Evolutionary conservation across 2,113 vertebrate species (phyloP).

Genomic region (Oreochromis aureus): DNA sequence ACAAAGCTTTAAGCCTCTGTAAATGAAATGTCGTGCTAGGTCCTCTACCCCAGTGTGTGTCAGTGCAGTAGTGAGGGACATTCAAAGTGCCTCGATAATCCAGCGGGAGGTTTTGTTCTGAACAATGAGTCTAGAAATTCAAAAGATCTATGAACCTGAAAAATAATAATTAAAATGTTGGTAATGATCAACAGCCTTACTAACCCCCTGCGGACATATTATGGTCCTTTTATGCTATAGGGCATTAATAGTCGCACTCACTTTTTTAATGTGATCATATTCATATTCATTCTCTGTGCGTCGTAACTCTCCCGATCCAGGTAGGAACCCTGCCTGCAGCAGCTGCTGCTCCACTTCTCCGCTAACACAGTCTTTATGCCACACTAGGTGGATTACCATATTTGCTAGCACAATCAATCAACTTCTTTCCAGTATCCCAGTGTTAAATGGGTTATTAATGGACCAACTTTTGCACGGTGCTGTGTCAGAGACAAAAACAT

Average conservation of each 20-base stretch:
- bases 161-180: background rate
- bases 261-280: background rate
- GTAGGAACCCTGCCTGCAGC: constrained; percentile 17
- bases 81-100: background rate
- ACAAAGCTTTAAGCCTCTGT: background rate
- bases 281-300: background rate
- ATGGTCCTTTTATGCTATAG: background rate
- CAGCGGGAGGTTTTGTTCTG: background rate
- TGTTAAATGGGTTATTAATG: constrained; percentile 65
- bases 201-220: background rate
- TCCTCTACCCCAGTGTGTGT: background rate
- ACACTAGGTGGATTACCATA: constrained; percentile 42
- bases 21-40: background rate
- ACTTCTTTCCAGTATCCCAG: constrained; percentile 17
- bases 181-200: background rate
- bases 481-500: constrained; percentile 28
- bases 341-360: constrained; percentile 31
- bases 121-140: background rate
- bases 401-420: constrained; percentile 46
- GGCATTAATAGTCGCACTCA: background rate
- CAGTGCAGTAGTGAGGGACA: background rate
- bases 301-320: constrained; percentile 5
- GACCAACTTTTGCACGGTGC: constrained; percentile 33
- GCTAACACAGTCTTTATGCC: constrained; percentile 6
- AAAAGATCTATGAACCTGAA: background rate